Base-by-base conservation (phyloP, 2,797 vertebrate species). In the Erethizon dorsatum region DNA sequence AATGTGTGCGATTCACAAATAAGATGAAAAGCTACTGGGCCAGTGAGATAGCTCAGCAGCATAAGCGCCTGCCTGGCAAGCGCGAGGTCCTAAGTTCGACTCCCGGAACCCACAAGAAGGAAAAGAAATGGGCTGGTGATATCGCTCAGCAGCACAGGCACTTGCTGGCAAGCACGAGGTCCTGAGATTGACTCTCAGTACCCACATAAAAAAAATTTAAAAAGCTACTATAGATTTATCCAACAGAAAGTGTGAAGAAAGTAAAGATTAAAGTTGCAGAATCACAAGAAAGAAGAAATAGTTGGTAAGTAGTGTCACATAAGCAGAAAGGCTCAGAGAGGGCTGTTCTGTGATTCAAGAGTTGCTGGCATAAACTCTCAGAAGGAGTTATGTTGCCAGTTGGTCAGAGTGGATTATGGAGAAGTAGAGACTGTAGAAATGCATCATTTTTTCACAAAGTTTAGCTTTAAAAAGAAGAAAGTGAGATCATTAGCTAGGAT, bases 401-500 rank as follows among this genome's bases (percentile, higher is more conserved):
- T 67, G 52, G 15, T 57, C 63, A 83, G 75, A 47, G 7, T 80
- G 22, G 45, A 69, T 31, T 91, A 4, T 45, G 87, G 83, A 91
- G 83, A 54, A 88, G 9, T 63, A 47, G 78, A 33, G 20, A 47
- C 41, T 54, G 3, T 71, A 90, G 69, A 5, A 37, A 18, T 28
- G 59, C 50, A n/a, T 22, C 7, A 10, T 31, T 73, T 95, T 94
- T 85, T 57, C 47, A 84, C 54, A 22, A 52, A 52, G 17, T 71
- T 75, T 33, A 54, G 52, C 57, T 92, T 45, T 67, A 57, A 91
- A 88, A 88, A 73, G 31, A 82, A 59, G 52, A 90, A 33, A 78
- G 59, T 63, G 15, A 75, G 31, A 84, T 50, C 18, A n/a, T 82
- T 63, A 8, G 28, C 12, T 85, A 57, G 41, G 8, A 28, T 84